Evolutionary conservation across 2,797 vertebrate species (phyloP).

Genomic region (Callimico goeldii): DNA sequence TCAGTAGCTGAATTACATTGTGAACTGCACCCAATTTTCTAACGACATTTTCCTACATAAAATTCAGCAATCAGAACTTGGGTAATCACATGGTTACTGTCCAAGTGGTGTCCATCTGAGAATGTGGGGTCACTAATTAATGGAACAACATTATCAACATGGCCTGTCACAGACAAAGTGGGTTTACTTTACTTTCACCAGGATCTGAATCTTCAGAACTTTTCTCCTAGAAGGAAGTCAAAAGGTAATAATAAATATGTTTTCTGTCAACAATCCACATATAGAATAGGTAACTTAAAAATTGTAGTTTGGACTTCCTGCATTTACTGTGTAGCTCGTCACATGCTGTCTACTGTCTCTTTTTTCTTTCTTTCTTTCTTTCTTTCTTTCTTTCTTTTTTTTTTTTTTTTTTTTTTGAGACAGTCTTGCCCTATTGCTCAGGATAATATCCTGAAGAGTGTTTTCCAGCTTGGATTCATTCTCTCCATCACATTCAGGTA

Average conservation of each 20-base stretch:
- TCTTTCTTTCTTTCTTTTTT: no score
- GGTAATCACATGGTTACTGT: not conserved
- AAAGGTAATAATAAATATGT: not conserved
- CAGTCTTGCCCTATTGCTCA: no score
- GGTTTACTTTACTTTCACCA: not conserved
- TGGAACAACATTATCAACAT: not conserved
- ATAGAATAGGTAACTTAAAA: not conserved
- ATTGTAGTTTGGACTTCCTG: not conserved
- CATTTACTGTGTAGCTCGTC: not conserved
- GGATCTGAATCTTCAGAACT: not conserved
- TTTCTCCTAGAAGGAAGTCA: not conserved
- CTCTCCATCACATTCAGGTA: no score
- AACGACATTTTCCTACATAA: not conserved
- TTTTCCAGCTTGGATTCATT: no score
- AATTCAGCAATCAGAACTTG: not conserved
- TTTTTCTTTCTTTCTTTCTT: no score
- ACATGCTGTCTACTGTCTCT: not conserved
- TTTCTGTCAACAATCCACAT: not conserved
- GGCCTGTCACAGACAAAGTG: not conserved
- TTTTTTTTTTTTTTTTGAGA: no score
- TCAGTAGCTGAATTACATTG: not conserved
- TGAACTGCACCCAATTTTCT: not conserved
- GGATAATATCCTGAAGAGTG: no score
- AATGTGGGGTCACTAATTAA: no score
- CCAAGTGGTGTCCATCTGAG: not conserved